A percentile compares a stretch with the other conserved stretches of the same genome.
Evolutionary conservation across 2,113 vertebrate species (phyloP).

Genomic region (Callaeas wilsoni): DNA sequence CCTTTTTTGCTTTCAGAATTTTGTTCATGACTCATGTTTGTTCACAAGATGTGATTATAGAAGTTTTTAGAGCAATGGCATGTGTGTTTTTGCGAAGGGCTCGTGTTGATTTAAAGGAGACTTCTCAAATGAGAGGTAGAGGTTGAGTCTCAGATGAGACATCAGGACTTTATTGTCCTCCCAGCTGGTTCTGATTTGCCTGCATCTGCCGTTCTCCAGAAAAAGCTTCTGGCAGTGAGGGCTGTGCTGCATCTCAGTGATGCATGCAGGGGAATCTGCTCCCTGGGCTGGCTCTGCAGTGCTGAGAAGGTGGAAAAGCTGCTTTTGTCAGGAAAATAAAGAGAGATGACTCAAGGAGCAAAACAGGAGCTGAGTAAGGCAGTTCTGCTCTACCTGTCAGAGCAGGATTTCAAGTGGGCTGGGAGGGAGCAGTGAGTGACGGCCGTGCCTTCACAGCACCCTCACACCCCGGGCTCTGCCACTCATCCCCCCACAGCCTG

Average conservation of each 20-base stretch:
- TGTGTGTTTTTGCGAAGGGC: background rate
- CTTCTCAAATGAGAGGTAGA: background rate
- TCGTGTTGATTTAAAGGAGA: background rate
- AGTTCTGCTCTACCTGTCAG: background rate
- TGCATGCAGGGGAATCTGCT: background rate
- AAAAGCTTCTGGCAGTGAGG: background rate
- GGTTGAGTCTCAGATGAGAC: background rate
- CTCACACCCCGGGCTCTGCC: background rate
- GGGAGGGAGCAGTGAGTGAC: background rate
- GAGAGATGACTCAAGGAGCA: background rate
- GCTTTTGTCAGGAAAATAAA: background rate
- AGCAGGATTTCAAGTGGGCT: background rate
- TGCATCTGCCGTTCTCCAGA: background rate
- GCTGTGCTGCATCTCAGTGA: background rate
- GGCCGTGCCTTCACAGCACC: background rate
- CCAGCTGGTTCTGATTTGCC: background rate
- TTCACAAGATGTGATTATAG: background rate
- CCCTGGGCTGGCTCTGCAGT: background rate
- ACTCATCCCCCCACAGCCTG: background rate
- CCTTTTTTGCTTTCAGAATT: background rate
- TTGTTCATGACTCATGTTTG: slow-evolving; percentile 1
- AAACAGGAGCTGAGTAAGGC: background rate
- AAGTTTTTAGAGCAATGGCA: background rate
- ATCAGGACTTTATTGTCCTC: background rate
- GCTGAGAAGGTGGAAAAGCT: background rate